Percentiles rank a stretch among this genome's conserved stretches.
Conservation (phyloP, 2,113 vertebrate genomes). For the Pachyramphus minor region DNA sequence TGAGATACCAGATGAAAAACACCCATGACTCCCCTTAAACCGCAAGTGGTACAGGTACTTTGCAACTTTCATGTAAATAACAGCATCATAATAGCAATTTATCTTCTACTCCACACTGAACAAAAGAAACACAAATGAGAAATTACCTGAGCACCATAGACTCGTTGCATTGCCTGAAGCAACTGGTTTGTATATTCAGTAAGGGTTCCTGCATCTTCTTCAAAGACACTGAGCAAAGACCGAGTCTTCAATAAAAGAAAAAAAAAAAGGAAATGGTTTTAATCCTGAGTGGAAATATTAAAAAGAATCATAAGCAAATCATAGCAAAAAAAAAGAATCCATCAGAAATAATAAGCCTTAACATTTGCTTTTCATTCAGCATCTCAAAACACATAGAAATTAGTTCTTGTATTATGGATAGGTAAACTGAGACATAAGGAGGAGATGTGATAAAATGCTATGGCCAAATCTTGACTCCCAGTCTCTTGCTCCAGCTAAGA, state of each 20-base stretch:
- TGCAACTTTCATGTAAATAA: background rate
- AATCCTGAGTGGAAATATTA: background rate
- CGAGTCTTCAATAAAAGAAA: conserved; percentile 80
- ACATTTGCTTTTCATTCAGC: background rate
- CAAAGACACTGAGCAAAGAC: conserved; percentile 95
- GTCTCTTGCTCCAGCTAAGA: background rate
- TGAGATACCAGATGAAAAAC: background rate
- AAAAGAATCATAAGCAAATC: background rate
- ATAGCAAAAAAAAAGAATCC: background rate
- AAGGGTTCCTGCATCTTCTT: conserved; percentile 94
- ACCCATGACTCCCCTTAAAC: background rate
- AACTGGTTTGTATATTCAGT: conserved; percentile 97
- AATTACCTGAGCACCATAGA: conserved; percentile 95
- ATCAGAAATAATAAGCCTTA: background rate
- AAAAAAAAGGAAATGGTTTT: background rate
- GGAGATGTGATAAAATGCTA: background rate
- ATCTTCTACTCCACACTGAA: background rate
- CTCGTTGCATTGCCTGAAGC: conserved; percentile 94
- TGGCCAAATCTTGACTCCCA: background rate
- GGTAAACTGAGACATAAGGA: background rate
- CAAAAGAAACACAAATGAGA: background rate
- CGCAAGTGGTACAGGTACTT: background rate
- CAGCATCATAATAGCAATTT: background rate
- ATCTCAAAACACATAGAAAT: background rate
- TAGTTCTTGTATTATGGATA: background rate